A percentile compares a stretch with the other conserved stretches of the same genome.
These are phyloP conservation scores for Drosophila leontia DNA, from an alignment of 1,140 invertebrate genomes.

Conservation along the genomic window DNA sequence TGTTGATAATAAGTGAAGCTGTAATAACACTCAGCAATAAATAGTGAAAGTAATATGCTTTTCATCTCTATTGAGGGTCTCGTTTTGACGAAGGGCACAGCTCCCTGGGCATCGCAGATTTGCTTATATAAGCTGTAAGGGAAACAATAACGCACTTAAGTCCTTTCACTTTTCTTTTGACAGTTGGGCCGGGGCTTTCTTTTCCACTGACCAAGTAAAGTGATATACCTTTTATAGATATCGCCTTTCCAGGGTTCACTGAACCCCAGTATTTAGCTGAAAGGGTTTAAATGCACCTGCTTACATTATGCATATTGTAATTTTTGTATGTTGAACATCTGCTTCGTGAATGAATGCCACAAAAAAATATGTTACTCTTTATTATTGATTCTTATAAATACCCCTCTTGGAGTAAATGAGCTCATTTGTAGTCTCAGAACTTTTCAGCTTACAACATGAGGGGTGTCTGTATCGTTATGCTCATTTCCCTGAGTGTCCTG, in stretches of 20 bases:
- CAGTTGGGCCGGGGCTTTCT: conserved; percentile 50
- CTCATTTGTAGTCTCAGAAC: conserved; percentile 3
- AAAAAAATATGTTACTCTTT: not conserved
- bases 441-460: conserved; percentile 20
- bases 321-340: conserved; percentile 18
- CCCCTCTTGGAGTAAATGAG: too few species aligned
- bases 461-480: conserved; percentile 9
- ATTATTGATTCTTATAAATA: conserved; percentile 32
- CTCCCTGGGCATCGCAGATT: conserved; percentile 21
- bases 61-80: conserved; percentile 50
- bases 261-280: conserved; percentile 4
- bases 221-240: conserved; percentile 44
- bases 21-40: conserved; percentile 20
- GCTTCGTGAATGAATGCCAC: not conserved
- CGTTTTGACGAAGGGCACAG: conserved; percentile 52
- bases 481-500: conserved; percentile 21
- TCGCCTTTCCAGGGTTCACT: conserved; percentile 40
- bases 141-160: conserved; percentile 65
- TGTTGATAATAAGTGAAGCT: conserved; percentile 26
- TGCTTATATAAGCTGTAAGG: conserved; percentile 49
- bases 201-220: conserved; percentile 33
- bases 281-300: conserved; percentile 23
- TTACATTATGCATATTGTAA: not conserved
- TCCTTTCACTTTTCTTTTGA: conserved; percentile 72
- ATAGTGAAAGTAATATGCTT: conserved; percentile 36